Conservation (phyloP, 2,113 vertebrate species). For the Paraplagusia blochii region DNA sequence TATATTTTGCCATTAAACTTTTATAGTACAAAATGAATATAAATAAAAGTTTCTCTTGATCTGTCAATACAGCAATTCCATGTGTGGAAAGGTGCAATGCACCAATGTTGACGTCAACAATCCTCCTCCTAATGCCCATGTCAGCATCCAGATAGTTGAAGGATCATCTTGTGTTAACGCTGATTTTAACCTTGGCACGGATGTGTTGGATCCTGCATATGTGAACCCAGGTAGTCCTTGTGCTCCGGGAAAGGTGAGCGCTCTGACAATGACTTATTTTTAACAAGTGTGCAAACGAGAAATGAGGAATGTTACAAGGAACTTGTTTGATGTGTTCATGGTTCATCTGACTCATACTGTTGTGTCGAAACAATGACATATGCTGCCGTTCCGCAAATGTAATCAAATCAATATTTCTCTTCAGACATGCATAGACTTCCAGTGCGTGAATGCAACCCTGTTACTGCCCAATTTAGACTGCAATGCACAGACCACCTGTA, state of each 20-base stretch:
- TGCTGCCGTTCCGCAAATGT: not conserved
- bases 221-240: constrained; percentile 82
- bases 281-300: not conserved
- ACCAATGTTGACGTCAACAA: constrained; percentile 61
- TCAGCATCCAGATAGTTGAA: constrained; percentile 30
- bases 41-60: not conserved
- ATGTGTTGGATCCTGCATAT: constrained; percentile 84
- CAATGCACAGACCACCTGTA: constrained; percentile 73
- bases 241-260: constrained; percentile 74
- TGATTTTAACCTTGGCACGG: constrained; percentile 81
- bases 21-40: no score
- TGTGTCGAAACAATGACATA: not conserved
- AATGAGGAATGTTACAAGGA: not conserved
- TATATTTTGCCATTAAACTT: no score
- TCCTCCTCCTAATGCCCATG: constrained; percentile 45
- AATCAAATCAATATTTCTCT: not conserved
- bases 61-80: constrained; percentile 68
- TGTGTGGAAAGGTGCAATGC: constrained; percentile 88
- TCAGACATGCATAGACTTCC: constrained; percentile 79
- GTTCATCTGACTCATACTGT: not conserved
- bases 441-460: constrained; percentile 75
- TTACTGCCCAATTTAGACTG: constrained; percentile 77
- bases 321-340: not conserved
- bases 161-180: constrained; percentile 74
- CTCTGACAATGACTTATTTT: not conserved